phyloP scores from a whole-genome alignment of 2,113 vertebrate genomes.

The Nannospalax galili region DNA sequence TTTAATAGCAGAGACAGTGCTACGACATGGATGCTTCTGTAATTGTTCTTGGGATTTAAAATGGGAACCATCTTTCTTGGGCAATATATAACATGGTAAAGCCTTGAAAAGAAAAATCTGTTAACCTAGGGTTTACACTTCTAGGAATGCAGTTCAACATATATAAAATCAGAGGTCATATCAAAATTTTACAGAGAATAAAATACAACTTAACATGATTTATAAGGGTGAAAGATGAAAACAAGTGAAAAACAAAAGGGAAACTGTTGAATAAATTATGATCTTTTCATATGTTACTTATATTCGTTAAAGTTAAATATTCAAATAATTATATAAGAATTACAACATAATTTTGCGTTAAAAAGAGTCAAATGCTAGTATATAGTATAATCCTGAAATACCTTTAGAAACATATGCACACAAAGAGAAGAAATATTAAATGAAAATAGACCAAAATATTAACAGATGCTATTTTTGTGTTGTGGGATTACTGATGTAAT shows the following conservation, averaged over 20 bases:
- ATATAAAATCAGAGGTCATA: not conserved
- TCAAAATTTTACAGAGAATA: not conserved
- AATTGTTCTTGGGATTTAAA: conserved; percentile 33
- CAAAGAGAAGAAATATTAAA: conserved; percentile 17
- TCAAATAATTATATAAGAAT: conserved; percentile 40
- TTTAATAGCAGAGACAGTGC: not conserved
- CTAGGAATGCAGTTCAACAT: not conserved
- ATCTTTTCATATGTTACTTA: conserved; percentile 7
- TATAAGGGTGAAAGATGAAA: not conserved
- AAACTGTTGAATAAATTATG: conserved; percentile 14
- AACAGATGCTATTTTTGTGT: conserved; percentile 19
- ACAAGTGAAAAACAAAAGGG: not conserved
- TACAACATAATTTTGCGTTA: conserved; percentile 21
- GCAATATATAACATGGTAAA: conserved; percentile 2
- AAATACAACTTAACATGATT: not conserved
- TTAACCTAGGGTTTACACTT: not conserved
- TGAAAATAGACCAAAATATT: conserved; percentile 38
- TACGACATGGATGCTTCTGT: not conserved
- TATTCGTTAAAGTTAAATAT: conserved; percentile 23
- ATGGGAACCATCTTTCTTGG: not conserved
- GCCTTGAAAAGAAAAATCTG: conserved; percentile 33
- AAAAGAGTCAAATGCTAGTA: not conserved
- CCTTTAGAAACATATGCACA: not conserved
- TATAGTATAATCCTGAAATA: conserved; percentile 19
- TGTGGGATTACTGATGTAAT: not conserved